Evolutionary conservation across 2,888 invertebrate genomes (phyloP), one percentile per base, ranked within the genome.

Genomic region (Chrysotoxum bicinctum): DNA sequence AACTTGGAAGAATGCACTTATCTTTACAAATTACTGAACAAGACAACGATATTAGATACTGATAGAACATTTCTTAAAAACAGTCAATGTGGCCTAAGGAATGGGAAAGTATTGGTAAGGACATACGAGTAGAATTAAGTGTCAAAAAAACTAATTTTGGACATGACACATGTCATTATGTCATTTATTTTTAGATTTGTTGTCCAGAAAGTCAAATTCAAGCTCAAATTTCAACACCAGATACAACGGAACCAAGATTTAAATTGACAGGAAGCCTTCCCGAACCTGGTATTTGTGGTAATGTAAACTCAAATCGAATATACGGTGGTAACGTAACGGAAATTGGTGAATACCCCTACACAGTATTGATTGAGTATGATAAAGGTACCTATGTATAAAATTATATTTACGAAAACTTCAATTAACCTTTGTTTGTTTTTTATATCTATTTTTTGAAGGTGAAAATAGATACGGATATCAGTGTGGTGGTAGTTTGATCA

Each of bases 401-500:
- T 2, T 7, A 7, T 43, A 1, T 43, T 43, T 9, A 7, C 2
- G 2, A 1, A 2, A 8, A 43, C 8, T 16, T 16, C 0, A 2
- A 6, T 16, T 43, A 14, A n/a, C 14, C 14, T 50, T 14, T 8
- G 1, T 50, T 7, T 23, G 2, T 1, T 16, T 10, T n/a, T 16
- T 16, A 19, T 9, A 1, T 16, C 16, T 9, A 1, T 48, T 21
- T 48, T 72, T 9, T 19, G 1, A 26, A 91, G 91, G 88, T 43
- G 85, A 81, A 9, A 89, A 89, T 3, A 75, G 48, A 14, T 64
- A 37, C 14, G 94, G 94, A 0, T 95, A 95, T 87, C 94, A 95
- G 88, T 96, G 96, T 88, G 96, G 96, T 0, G 96, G 96, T 0
- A 95, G 95, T 0, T 90, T 96, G 40, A 95, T 96, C 70, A 91